phyloP scores from a whole-genome alignment of 2,888 invertebrate genomes.

The Eulithis prunata region DNA sequence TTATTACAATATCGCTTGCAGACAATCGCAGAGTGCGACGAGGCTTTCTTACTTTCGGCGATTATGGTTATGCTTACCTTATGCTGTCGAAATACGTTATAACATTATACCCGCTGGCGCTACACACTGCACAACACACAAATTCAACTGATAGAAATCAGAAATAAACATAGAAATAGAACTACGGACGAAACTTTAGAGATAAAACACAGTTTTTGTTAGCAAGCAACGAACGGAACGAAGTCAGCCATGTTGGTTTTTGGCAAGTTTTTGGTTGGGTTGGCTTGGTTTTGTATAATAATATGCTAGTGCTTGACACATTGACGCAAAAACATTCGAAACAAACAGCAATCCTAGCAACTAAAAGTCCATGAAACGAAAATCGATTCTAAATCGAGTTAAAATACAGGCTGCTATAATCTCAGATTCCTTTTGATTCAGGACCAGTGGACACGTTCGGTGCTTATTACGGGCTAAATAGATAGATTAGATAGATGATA shows the following conservation, averaged over 20 bases:
- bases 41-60: conserved; percentile 44
- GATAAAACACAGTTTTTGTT: conserved; percentile 60
- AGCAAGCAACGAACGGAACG: conserved; percentile 30
- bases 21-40: conserved; percentile 34
- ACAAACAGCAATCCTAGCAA: too few species aligned
- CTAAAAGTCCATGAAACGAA: too few species aligned
- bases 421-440: too few species aligned
- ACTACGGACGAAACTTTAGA: conserved; percentile 59
- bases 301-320: too few species aligned
- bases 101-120: conserved; percentile 68
- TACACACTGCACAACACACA: conserved; percentile 59
- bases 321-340: too few species aligned
- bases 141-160: conserved; percentile 50
- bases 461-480: too few species aligned
- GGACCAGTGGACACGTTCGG: too few species aligned
- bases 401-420: too few species aligned
- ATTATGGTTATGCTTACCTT: conserved; percentile 65
- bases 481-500: too few species aligned
- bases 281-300: too few species aligned
- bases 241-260: conserved; percentile 56
- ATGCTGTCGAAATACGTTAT: conserved; percentile 59
- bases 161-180: conserved; percentile 49
- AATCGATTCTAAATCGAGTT: too few species aligned
- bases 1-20: conserved; percentile 42
- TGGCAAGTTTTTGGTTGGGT: conserved; percentile 8